Evolutionary conservation across 2,888 invertebrate species (phyloP).

Genomic region (Agapostemon virescens): DNA sequence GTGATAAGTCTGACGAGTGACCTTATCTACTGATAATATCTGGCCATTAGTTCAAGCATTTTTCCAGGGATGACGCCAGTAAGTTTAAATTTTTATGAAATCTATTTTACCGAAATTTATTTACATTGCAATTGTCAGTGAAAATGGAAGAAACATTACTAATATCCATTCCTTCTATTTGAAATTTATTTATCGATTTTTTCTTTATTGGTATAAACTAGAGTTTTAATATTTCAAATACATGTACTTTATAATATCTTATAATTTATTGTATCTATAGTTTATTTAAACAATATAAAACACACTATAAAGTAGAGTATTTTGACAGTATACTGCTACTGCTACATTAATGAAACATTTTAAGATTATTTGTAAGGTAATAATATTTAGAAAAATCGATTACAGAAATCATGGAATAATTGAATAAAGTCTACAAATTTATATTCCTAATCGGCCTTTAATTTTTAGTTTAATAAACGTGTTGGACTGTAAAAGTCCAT

Average conservation of each 20-base stretch:
- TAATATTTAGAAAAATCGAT: not conserved
- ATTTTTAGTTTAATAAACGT: not conserved
- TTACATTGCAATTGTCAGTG: not conserved
- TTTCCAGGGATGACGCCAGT: not conserved
- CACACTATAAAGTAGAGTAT: not conserved
- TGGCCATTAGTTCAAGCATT: not conserved
- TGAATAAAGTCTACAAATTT: not conserved
- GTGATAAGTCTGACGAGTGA: not conserved
- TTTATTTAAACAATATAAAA: not conserved
- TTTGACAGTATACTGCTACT: not conserved
- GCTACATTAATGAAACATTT: not conserved
- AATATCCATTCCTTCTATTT: not conserved
- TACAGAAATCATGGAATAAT: not conserved
- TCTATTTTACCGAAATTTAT: not conserved
- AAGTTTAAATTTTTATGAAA: too few species aligned
- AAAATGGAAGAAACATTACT: not conserved
- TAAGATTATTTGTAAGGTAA: not conserved
- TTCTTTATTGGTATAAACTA: not conserved
- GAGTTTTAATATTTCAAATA: not conserved
- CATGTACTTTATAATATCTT: not conserved
- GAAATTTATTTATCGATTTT: not conserved
- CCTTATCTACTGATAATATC: not conserved
- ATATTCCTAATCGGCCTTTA: not conserved
- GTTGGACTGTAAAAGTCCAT: not conserved
- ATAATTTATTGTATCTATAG: not conserved